Evolutionary conservation across 2,888 invertebrate species (phyloP), one percentile per base, ranked within the genome.

Genomic region (Seladonia tumulorum): DNA sequence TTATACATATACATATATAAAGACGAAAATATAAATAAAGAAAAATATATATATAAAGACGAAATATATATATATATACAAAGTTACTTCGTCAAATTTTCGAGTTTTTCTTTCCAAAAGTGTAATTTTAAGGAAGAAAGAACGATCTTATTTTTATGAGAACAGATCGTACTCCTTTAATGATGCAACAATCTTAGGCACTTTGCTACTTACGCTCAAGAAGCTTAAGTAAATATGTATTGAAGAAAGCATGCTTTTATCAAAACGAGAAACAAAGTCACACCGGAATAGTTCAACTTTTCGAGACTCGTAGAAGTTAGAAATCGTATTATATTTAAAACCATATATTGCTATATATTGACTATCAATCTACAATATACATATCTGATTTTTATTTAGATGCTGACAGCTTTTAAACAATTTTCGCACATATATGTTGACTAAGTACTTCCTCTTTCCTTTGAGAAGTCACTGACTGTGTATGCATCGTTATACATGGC

Each of bases 261-360:
- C 63, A 10, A 25, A 63, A 63, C 10, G 57, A 25, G 25, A 49
- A 18, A 10, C 22, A 25, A 25, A n/a, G 25, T 57, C 10, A n/a
- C 10, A n/a, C 8, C n/a, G 8, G 42, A 8, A 42, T 42, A 42
- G 42, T 42, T 42, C 42, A 42, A 42, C 42, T 42, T 42, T 5
- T 42, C 5, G 42, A 42, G 7, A 7, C 42, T 42, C 42, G 42
- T n/a, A n/a, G n/a, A n/a, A n/a, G n/a, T n/a, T 63, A 66, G 7
- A n/a, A 49, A 42, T 76, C 45, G 70, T 12, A 42, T 49, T 47
- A 18, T n/a, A 53, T 73, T 63, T 25, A 39, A n/a, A 76, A 70
- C 25, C 25, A 63, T 16, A 22, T 81, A 81, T 81, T 81, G 81
- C 81, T 81, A 60, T 77, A 60, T 29, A 25, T 81, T 16, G 4